Percentiles rank a stretch among this genome's conserved stretches.
These are phyloP conservation scores for Lepidotrigona ventralis DNA, from an alignment of 1,140 invertebrate genomes.

Conservation along the genomic window DNA sequence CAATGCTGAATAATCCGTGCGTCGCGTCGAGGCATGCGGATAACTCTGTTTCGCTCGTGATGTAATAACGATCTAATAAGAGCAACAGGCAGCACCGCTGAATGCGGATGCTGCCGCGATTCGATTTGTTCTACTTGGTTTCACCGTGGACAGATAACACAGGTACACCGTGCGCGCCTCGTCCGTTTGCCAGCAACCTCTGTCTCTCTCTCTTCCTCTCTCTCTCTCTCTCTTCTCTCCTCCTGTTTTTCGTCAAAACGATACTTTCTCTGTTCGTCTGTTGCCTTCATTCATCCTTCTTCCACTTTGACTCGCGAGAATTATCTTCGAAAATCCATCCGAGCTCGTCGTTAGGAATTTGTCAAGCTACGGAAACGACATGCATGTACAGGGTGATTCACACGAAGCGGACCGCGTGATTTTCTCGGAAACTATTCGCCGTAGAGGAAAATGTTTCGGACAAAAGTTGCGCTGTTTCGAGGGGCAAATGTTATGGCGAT, in stretches of 20 bases:
- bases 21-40: slow-evolving; percentile 28
- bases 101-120: slow-evolving; percentile 41
- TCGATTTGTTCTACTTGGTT: slow-evolving; percentile 53
- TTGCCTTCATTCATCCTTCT: neutral
- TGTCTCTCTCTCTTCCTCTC: neutral
- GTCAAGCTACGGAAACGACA: too few species aligned
- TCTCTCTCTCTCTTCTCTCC: neutral
- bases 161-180: neutral
- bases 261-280: neutral
- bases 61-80: slow-evolving; percentile 55
- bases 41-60: slow-evolving; percentile 33
- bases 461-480: too few species aligned
- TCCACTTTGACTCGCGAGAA: too few species aligned
- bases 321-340: too few species aligned
- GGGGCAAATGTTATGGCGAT: too few species aligned
- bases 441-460: too few species aligned
- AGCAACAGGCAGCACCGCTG: slow-evolving; percentile 42
- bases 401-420: too few species aligned
- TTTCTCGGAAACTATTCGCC: too few species aligned
- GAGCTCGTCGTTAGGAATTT: too few species aligned
- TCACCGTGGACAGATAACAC: slow-evolving; percentile 42
- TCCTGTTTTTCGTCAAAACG: neutral
- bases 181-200: neutral
- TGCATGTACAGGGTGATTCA: too few species aligned
- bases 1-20: slow-evolving; percentile 42